Base-by-base conservation (phyloP, 2,888 invertebrate species). In the Lysandra bellargus region DNA sequence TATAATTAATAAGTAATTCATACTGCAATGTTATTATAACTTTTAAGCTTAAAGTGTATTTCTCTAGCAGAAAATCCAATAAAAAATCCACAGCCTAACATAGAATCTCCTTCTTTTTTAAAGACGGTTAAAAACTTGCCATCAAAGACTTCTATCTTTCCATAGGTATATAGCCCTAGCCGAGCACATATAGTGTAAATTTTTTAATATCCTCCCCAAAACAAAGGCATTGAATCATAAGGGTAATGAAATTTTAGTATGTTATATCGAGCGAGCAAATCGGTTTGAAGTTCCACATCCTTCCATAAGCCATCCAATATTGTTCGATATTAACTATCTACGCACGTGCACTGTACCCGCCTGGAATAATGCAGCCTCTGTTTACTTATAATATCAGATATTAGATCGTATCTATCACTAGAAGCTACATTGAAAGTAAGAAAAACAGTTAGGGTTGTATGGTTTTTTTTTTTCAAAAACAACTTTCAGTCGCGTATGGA, bases 231-330 rank as follows among this genome's bases (percentile, higher is more conserved):
- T 69, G 49, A 75, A 49, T 14, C 75, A 60, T 4, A 37, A 60
- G 37, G 69, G 85, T 86, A 85, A 90, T 93, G 91, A 92, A 93
- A 90, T 91, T 92, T 91, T 89, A 93, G 87, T 89, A 89, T 91
- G 86, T 88, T 93, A 93, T 93, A 76, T 93, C 90, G 88, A 91
- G 89, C 85, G 87, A 83, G 87, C 92, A 92, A 91, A 93, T 92
- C 92, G 91, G 83, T 86, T 79, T 78, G 79, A 81, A 81, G 77
- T 60, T 33, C 76, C 64, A 76, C 75, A 80, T 79, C 78, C 79
- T 78, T 64, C 78, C 78, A 80, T 60, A 72, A 79, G 78, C 76
- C 78, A 79, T 80, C 80, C 73, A 81, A 80, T 82, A 83, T 84
- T 82, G 83, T 76, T 80, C 78, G 83, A 83, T 84, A 84, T 84